These are phyloP conservation scores for Timandra comae DNA, from an alignment of 2,888 invertebrate species.

Conservation along the genomic window DNA sequence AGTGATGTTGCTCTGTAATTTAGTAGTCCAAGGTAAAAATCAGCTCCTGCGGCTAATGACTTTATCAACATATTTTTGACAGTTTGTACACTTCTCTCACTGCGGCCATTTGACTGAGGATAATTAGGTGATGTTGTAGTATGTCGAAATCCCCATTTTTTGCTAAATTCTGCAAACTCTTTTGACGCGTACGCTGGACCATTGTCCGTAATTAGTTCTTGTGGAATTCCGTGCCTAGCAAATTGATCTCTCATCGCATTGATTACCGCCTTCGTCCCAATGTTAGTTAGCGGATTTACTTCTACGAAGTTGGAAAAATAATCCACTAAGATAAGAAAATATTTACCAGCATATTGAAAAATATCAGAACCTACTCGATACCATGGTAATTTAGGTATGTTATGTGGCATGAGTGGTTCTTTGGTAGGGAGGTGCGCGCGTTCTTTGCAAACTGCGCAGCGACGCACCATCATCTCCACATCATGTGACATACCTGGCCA, in stretches of 20 bases:
- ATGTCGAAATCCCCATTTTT: slow-evolving; percentile 6
- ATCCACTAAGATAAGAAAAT: slow-evolving; percentile 16
- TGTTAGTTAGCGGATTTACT: slow-evolving; percentile 1
- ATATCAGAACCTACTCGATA: slow-evolving; percentile 14
- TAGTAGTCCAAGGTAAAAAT: slow-evolving; percentile 3
- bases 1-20: slow-evolving; percentile 3
- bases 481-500: slow-evolving; percentile 26
- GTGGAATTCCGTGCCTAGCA: slow-evolving; percentile 13
- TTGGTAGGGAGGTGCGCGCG: slow-evolving; percentile 10
- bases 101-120: slow-evolving; percentile 7
- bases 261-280: slow-evolving; percentile 5
- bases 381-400: slow-evolving; percentile 15
- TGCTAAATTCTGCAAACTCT: slow-evolving; percentile 4
- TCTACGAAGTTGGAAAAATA: slow-evolving; percentile 18
- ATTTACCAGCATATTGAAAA: slow-evolving; percentile 13
- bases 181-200: slow-evolving; percentile 8
- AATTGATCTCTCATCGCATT: slow-evolving; percentile 12
- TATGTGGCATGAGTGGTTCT: slow-evolving; percentile 14
- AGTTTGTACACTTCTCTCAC: slow-evolving; percentile 9
- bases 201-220: slow-evolving; percentile 13
- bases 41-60: neutral
- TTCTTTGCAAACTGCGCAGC: slow-evolving; percentile 16
- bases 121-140: slow-evolving; percentile 7
- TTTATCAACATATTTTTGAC: slow-evolving; percentile 8
- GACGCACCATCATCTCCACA: slow-evolving; percentile 18